Conservation (phyloP, 2,797 vertebrate species). For the Garrulus glandarius region DNA sequence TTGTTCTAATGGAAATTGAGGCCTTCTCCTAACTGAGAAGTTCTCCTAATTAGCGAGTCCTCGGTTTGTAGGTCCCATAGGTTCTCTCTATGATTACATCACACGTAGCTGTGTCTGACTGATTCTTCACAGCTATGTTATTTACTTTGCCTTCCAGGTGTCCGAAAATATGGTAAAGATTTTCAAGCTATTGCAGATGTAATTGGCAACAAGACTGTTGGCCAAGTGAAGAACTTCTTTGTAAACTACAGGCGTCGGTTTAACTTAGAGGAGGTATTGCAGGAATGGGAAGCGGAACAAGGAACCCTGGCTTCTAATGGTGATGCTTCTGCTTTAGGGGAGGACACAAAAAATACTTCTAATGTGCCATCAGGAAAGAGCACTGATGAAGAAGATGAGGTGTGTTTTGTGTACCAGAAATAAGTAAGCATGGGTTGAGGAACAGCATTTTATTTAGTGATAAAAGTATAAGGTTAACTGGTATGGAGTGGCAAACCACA, state of each 20-base stretch:
- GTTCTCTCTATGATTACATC: slow-evolving; percentile 61
- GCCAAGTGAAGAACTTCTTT: slow-evolving; percentile 99
- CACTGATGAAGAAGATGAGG: slow-evolving; percentile 95
- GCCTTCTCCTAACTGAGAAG: slow-evolving; percentile 33
- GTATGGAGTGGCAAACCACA: slow-evolving; percentile 68
- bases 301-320: slow-evolving; percentile 90
- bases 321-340: slow-evolving; percentile 88
- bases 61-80: slow-evolving; percentile 35
- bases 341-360: slow-evolving; percentile 93
- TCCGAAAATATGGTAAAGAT: slow-evolving; percentile 98
- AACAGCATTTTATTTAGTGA: slow-evolving; percentile 69
- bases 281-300: slow-evolving; percentile 99
- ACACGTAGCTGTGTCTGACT: slow-evolving; percentile 75
- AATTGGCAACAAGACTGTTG: slow-evolving; percentile 98
- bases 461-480: slow-evolving; percentile 72
- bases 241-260: slow-evolving; percentile 98
- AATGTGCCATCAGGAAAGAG: slow-evolving; percentile 93
- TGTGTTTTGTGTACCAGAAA: slow-evolving; percentile 83
- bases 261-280: slow-evolving; percentile 99
- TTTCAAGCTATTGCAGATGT: slow-evolving; percentile 99
- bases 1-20: slow-evolving; percentile 16
- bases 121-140: slow-evolving; percentile 82
- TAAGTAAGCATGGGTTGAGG: slow-evolving; percentile 78
- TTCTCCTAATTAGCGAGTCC: neutral
- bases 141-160: slow-evolving; percentile 90